Evolutionary conservation across 2,888 invertebrate species (phyloP).

Genomic region (Patella caerulea): DNA sequence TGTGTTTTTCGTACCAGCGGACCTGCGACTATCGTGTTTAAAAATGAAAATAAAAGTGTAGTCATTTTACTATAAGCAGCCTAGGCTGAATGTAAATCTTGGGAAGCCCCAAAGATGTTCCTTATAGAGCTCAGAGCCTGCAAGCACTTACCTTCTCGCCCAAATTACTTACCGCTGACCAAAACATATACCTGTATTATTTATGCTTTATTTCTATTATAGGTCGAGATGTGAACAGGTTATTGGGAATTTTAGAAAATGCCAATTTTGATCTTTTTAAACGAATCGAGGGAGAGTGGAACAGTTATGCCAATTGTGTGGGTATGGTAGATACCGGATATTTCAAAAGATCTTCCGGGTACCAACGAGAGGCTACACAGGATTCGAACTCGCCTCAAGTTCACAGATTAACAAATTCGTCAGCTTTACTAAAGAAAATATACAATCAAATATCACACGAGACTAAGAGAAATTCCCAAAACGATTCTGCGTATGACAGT

Average conservation of each 20-base stretch:
- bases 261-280: conserved; percentile 20
- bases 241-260: conserved; percentile 15
- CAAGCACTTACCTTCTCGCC: no score
- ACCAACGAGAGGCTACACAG: not conserved
- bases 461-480: not conserved
- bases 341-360: conserved; percentile 41
- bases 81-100: no score
- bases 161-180: no score
- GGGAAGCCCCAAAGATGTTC: no score
- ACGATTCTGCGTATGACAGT: not conserved
- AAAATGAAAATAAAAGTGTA: no score
- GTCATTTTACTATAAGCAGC: no score
- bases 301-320: conserved; percentile 45
- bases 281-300: conserved; percentile 37
- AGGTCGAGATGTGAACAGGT: conserved; percentile 22
- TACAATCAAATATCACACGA: not conserved
- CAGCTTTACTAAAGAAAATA: not conserved
- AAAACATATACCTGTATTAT: no score
- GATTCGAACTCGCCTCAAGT: not conserved
- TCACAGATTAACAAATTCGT: not conserved
- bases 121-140: no score
- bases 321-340: conserved; percentile 52
- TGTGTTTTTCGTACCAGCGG: no score
- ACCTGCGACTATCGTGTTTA: no score
- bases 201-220: not conserved